Conservation (phyloP, 2,888 invertebrate genomes). For the Coecobrya sp. region DNA sequence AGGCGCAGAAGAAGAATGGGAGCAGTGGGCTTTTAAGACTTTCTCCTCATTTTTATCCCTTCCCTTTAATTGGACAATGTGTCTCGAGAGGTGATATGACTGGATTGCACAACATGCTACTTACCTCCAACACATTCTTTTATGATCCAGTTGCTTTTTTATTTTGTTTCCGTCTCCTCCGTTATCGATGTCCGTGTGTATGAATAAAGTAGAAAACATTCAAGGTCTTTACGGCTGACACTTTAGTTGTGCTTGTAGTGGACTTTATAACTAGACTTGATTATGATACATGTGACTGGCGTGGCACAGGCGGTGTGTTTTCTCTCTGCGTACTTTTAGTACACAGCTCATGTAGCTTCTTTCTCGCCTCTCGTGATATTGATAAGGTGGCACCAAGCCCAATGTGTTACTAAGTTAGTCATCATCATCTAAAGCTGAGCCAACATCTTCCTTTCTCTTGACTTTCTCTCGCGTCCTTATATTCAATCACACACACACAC, state of each 20-base stretch:
- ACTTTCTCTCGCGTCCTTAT: neutral
- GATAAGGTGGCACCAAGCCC: slow-evolving; percentile 27
- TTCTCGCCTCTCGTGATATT: slow-evolving; percentile 1
- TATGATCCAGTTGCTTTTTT: neutral
- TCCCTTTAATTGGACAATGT: slow-evolving; percentile 49
- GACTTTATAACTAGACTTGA: slow-evolving; percentile 31
- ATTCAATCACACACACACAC: slow-evolving; percentile 39
- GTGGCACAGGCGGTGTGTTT: slow-evolving; percentile 21
- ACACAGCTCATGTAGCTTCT: slow-evolving; percentile 7
- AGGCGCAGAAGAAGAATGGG: slow-evolving; percentile 4
- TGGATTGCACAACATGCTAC: slow-evolving; percentile 11
- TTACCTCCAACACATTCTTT: neutral
- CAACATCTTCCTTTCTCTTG: slow-evolving; percentile 15
- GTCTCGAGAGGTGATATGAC: slow-evolving; percentile 46
- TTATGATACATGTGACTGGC: slow-evolving; percentile 52
- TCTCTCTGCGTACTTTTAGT: slow-evolving; percentile 4
- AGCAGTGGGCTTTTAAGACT: slow-evolving; percentile 44
- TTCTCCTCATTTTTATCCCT: slow-evolving; percentile 4
- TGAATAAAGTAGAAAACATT: slow-evolving; percentile 25
- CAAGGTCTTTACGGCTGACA: slow-evolving; percentile 55
- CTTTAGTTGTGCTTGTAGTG: neutral
- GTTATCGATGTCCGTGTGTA: neutral
- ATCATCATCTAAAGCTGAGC: slow-evolving; percentile 15
- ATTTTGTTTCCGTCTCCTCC: neutral
- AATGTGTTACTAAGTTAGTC: slow-evolving; percentile 18